These are phyloP conservation scores for Acromyrmex charruanus DNA, from an alignment of 1,140 invertebrate genomes.

Conservation along the genomic window DNA sequence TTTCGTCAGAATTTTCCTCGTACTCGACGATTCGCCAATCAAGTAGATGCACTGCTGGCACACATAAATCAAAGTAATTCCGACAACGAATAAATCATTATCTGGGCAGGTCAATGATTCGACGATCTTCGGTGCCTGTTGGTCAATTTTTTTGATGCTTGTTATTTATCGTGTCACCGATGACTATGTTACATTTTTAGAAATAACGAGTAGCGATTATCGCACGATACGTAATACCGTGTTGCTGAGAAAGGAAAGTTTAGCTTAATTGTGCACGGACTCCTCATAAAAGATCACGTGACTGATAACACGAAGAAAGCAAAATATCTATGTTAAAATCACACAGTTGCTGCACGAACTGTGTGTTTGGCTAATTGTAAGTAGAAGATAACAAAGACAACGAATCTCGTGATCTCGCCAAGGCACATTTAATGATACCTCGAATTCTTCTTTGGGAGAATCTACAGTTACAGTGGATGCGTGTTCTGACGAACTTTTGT, in stretches of 20 bases:
- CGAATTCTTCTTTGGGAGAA: neutral
- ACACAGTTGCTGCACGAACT: neutral
- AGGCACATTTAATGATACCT: conserved; percentile 10
- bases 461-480: no score
- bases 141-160: conserved; percentile 64
- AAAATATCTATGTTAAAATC: conserved; percentile 14
- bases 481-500: no score
- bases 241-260: neutral
- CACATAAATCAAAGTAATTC: conserved; percentile 37
- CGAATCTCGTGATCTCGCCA: neutral
- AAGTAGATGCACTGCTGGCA: conserved; percentile 28
- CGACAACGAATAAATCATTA: conserved; percentile 71
- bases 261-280: neutral
- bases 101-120: conserved; percentile 59
- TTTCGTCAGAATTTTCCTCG: conserved; percentile 43
- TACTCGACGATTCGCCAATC: conserved; percentile 45
- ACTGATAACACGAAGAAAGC: neutral
- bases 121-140: conserved; percentile 39
- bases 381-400: conserved; percentile 1
- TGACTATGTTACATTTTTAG: conserved; percentile 55
- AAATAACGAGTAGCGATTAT: conserved; percentile 15
- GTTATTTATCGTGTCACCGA: conserved; percentile 42
- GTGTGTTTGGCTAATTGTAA: neutral
- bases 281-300: conserved; percentile 18
- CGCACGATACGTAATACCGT: neutral